Evolutionary conservation across 2,113 vertebrate species (phyloP), one percentile per base, ranked within the genome.

Genomic region (Neolamprologus kungweensis): DNA sequence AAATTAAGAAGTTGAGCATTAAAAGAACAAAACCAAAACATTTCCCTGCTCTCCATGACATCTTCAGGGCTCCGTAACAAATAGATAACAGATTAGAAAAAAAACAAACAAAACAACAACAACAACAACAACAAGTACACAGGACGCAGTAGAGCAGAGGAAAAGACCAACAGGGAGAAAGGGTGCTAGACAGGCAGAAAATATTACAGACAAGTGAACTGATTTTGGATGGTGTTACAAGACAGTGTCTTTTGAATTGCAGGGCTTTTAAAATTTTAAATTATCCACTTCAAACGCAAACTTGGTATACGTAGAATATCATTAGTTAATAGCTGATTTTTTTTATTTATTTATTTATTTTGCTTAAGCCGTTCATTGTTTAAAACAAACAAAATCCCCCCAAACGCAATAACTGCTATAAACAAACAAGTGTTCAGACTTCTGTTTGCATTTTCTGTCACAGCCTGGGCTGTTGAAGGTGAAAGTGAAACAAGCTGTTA

Each of bases 391-490:
- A 21, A 35, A 37, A 65, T n/a, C 60, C 33, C 33, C 33, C 31
- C 3, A 65, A 37, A 13, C 63, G 17, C 33, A 51, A 26, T 37
- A 23, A 31, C 3, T 45, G n/a, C 2, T 57, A 11, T 9, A 23
- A 37, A 82, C 12, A 63, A 68, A 80, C n/a, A 75, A 47, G 7
- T 63, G 19, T 50, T 78, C 12, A 57, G 26, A 42, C 21, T 50
- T 57, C 9, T 21, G 60, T 42, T 84, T 23, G 37, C 6, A 26
- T 88, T 33, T 80, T 79, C 26, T 82, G 58, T 79, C 50, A 85
- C 16, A 73, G 35, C 5, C 90, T 87, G 82, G 93, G 91, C 89
- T 91, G 90, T 91, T 84, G 83, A 28, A 81, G 68, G 80, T 12
- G 75, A 28, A 80, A 80, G 91, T 86, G 65, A 85, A 87, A 84